Percentiles rank a stretch among this genome's conserved stretches.
These are phyloP conservation scores for Notodromas monacha DNA, from an alignment of 2,888 invertebrate species.

Conservation along the genomic window DNA sequence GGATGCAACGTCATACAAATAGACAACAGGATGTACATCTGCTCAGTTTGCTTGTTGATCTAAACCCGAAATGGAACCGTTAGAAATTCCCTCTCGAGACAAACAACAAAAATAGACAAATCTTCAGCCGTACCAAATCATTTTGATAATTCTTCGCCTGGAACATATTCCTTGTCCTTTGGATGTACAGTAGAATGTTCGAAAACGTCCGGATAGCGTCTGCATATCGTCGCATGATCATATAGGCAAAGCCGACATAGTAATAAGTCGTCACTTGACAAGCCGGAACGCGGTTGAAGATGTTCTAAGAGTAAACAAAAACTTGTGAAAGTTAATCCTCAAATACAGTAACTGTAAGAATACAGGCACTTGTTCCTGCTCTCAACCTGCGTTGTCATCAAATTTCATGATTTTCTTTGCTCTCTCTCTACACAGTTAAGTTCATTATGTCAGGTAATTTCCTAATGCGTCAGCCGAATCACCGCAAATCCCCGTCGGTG, in stretches of 20 bases:
- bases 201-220: slow-evolving; percentile 96
- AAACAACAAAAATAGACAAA: slow-evolving; percentile 9
- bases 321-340: slow-evolving; percentile 9
- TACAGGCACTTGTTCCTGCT: too few species aligned
- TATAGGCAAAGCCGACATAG: slow-evolving; percentile 94
- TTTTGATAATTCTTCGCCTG: slow-evolving; percentile 72
- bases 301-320: slow-evolving; percentile 25
- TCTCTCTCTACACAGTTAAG: too few species aligned
- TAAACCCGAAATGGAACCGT: too few species aligned
- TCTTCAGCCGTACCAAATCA: slow-evolving; percentile 26
- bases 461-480: too few species aligned
- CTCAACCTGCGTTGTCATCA: too few species aligned
- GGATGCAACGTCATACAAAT: slow-evolving; percentile 89
- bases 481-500: too few species aligned
- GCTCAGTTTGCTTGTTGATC: slow-evolving; percentile 88
- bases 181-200: slow-evolving; percentile 76
- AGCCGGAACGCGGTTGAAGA: slow-evolving; percentile 77
- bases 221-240: slow-evolving; percentile 98
- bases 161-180: slow-evolving; percentile 64
- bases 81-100: too few species aligned
- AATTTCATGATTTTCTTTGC: too few species aligned
- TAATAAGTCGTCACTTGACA: slow-evolving; percentile 96
- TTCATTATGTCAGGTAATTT: too few species aligned
- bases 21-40: slow-evolving; percentile 83
- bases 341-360: too few species aligned